A percentile compares a stretch with the other conserved stretches of the same genome.
These are phyloP conservation scores for Sebastes flavidus DNA, from an alignment of 2,797 vertebrate species.

Conservation along the genomic window DNA sequence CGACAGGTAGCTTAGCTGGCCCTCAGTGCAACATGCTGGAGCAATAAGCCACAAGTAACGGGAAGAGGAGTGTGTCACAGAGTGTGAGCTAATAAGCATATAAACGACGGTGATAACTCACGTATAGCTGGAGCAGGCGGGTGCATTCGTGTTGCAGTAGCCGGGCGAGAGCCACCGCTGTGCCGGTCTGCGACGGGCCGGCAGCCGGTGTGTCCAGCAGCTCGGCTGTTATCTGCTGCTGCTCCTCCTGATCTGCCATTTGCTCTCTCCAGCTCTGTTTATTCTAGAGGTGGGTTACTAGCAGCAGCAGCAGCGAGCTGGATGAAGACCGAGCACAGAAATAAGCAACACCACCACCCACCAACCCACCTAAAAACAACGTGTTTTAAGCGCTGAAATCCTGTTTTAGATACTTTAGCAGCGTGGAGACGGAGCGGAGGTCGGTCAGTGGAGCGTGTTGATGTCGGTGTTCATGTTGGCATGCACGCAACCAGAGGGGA, in stretches of 20 bases:
- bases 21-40: neutral
- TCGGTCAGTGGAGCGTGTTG: constrained; percentile 18
- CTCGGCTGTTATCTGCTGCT: constrained; percentile 33
- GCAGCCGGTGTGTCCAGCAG: constrained; percentile 42
- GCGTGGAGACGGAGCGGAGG: neutral
- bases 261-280: constrained; percentile 36
- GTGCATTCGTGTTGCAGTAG: constrained; percentile 76
- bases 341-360: neutral
- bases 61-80: neutral
- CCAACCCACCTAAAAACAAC: neutral
- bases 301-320: constrained; percentile 26
- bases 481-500: constrained; percentile 22
- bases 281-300: constrained; percentile 15
- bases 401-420: neutral
- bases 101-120: constrained; percentile 64
- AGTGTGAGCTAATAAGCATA: neutral
- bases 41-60: constrained; percentile 10
- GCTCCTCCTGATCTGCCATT: constrained; percentile 70
- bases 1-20: constrained; percentile 60
- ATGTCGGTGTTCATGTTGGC: constrained; percentile 50
- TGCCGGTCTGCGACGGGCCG: constrained; percentile 50
- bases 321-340: constrained; percentile 13
- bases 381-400: neutral
- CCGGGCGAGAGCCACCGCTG: constrained; percentile 76
- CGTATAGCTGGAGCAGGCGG: constrained; percentile 77